A percentile compares a stretch with the other conserved stretches of the same genome.
Evolutionary conservation across 2,888 invertebrate genomes (phyloP).

Genomic region (Drosophila tanythrix): DNA sequence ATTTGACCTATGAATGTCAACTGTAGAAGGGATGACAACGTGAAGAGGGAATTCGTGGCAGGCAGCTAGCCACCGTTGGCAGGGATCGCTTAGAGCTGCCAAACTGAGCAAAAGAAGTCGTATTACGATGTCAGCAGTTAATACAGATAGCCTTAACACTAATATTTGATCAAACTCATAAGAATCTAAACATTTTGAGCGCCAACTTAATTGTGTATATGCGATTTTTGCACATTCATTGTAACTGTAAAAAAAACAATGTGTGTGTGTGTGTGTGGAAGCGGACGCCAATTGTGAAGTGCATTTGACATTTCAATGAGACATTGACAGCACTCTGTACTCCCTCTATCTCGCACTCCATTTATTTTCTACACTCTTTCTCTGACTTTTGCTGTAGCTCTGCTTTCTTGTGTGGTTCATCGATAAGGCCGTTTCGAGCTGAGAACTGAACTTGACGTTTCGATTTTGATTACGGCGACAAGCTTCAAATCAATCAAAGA

Average conservation of each 20-base stretch:
- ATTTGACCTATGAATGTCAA: not conserved
- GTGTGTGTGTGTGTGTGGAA: not conserved
- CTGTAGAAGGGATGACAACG: not conserved
- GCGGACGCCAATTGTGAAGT: slow-evolving; percentile 48
- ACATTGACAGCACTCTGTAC: slow-evolving; percentile 30
- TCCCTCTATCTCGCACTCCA: not conserved
- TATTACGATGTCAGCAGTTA: not conserved
- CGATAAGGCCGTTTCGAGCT: not conserved
- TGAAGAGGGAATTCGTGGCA: not conserved
- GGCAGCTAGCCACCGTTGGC: not conserved
- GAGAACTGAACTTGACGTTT: slow-evolving; percentile 66
- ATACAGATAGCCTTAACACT: not conserved
- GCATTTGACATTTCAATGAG: slow-evolving; percentile 71
- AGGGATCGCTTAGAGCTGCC: not conserved
- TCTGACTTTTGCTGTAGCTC: not conserved
- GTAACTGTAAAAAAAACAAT: not conserved
- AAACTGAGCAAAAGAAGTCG: not conserved
- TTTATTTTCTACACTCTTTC: not conserved
- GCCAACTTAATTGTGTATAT: not conserved
- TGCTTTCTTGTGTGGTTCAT: slow-evolving; percentile 7
- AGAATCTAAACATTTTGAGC: not conserved
- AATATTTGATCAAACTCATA: not conserved
- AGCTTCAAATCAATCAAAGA: slow-evolving; percentile 50
- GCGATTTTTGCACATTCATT: not conserved
- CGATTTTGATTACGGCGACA: slow-evolving; percentile 57